These are phyloP conservation scores for Synergus itoensis DNA, from an alignment of 2,888 invertebrate species.

Conservation along the genomic window DNA sequence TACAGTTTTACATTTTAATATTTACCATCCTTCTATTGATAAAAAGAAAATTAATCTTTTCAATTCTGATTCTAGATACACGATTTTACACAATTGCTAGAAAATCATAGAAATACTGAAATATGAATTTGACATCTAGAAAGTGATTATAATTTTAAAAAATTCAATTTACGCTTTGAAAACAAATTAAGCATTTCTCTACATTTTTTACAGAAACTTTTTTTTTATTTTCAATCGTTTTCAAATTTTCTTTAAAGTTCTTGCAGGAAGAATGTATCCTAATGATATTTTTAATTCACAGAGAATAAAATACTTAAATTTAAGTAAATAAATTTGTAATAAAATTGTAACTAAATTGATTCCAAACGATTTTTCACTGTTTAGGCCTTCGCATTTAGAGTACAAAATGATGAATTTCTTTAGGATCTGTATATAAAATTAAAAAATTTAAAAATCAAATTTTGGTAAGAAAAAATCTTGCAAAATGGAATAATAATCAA, in stretches of 20 bases:
- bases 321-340: background rate
- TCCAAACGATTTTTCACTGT: background rate
- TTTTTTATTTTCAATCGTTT: background rate
- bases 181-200: background rate
- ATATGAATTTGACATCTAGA: background rate
- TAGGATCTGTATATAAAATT: background rate
- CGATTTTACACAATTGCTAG: background rate
- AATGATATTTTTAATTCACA: background rate
- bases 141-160: background rate
- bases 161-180: background rate
- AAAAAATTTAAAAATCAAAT: background rate
- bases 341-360: background rate
- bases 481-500: background rate
- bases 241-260: background rate
- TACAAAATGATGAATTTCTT: background rate
- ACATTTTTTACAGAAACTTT: background rate
- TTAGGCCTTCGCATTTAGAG: background rate
- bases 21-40: background rate
- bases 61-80: background rate
- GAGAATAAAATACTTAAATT: background rate
- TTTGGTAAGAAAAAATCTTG: background rate
- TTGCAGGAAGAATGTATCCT: background rate
- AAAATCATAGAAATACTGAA: background rate
- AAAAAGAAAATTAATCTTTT: background rate
- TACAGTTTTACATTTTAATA: background rate